Percentiles rank a stretch among this genome's conserved stretches.
Conservation (phyloP, 2,113 vertebrate genomes). For the Halichoerus grypus region DNA sequence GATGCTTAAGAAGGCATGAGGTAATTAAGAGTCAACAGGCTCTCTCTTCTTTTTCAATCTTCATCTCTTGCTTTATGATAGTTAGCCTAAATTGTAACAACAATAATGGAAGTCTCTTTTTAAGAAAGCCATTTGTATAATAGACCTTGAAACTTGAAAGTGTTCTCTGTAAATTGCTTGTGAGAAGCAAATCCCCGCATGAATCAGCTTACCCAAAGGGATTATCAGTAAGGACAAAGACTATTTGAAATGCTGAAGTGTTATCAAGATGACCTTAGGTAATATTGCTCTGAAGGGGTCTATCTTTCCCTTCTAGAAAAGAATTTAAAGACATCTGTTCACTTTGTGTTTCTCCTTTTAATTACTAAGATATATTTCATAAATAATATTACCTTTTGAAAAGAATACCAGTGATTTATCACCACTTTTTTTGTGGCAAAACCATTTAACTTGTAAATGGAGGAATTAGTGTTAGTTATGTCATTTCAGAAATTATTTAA, state of each 20-base stretch:
- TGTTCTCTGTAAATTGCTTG: slow-evolving; percentile 17
- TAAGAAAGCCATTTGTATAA: slow-evolving; percentile 2
- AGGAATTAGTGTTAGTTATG: neutral
- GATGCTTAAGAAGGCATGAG: neutral
- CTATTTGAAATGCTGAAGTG: slow-evolving; percentile 22
- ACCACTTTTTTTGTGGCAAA: neutral
- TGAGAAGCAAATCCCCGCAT: slow-evolving; percentile 43
- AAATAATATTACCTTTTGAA: slow-evolving; percentile 31
- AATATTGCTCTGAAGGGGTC: neutral
- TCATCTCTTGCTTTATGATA: neutral
- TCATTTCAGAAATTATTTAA: neutral
- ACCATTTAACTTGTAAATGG: slow-evolving; percentile 16
- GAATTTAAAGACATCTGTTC: neutral
- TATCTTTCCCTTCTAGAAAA: slow-evolving; percentile 38
- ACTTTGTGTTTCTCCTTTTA: slow-evolving; percentile 17
- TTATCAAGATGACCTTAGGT: slow-evolving; percentile 38
- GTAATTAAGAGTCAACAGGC: neutral
- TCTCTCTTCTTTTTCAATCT: neutral
- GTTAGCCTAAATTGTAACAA: neutral
- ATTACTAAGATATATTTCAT: slow-evolving; percentile 45
- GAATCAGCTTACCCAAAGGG: slow-evolving; percentile 48
- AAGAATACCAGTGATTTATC: slow-evolving; percentile 13
- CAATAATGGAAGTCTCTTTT: slow-evolving; percentile 32
- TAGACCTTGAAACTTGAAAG: slow-evolving; percentile 55
- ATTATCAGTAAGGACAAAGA: slow-evolving; percentile 55